Evolutionary conservation across 2,888 invertebrate species (phyloP).

Genomic region (Agrochola lota): DNA sequence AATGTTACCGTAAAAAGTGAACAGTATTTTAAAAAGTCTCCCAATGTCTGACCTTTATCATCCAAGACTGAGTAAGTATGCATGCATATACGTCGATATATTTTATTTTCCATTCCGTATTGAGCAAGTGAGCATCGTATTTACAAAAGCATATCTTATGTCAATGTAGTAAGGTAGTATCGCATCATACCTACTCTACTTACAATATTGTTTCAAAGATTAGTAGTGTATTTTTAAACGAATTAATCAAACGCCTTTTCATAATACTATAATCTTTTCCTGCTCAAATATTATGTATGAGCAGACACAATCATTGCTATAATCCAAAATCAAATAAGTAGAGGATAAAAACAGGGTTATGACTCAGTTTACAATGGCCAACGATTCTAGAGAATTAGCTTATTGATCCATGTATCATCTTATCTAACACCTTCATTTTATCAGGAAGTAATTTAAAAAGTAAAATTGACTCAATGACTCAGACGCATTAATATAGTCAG

Average conservation of each 20-base stretch:
- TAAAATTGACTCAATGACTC: neutral
- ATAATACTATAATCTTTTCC: conserved; percentile 21
- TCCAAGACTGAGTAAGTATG: neutral
- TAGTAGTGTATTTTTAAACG: conserved; percentile 6
- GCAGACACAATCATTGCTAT: neutral
- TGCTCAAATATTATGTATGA: conserved; percentile 2
- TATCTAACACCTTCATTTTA: neutral
- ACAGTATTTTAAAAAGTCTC: neutral
- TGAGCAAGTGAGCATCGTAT: neutral
- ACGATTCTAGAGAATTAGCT: conserved; percentile 10
- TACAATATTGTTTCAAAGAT: neutral
- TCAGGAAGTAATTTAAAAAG: conserved; percentile 2
- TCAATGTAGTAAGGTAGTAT: neutral
- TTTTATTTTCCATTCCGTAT: neutral
- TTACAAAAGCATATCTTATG: neutral
- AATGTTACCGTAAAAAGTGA: neutral
- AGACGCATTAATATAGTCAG: neutral
- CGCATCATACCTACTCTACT: neutral
- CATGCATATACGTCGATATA: neutral
- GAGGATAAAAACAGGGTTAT: conserved; percentile 5
- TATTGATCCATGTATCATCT: conserved; percentile 8
- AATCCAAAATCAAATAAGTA: neutral
- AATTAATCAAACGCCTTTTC: conserved; percentile 13
- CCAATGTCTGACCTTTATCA: neutral
- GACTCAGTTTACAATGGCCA: conserved; percentile 16